Base-by-base conservation (phyloP, 2,888 invertebrate genomes). In the Ommatoiulus sabulosus region DNA sequence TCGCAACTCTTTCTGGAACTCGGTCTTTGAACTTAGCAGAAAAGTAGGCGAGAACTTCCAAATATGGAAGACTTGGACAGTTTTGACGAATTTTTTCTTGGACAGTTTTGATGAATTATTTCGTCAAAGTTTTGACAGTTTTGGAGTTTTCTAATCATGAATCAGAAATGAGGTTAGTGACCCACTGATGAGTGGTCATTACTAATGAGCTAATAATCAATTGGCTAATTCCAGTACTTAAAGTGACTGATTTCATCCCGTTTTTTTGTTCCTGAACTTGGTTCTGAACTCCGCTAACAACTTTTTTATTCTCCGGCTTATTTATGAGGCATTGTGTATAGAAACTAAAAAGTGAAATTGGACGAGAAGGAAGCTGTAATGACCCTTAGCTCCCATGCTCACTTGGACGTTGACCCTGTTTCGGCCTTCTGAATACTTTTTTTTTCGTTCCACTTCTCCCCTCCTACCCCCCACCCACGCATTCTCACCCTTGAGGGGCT, bases 341-440 rank as follows among this genome's bases (percentile, higher is more conserved):
- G 24, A 24, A 20, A 24, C 7, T 20, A 72, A 72, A 72, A 72
- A 72, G 72, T 72, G 72, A 72, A 72, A 72, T 72, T 72, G 72
- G 72, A 72, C 8, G 72, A 72, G 72, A 72, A 72, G 72, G 72
- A 72, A 72, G 24, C 72, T 24, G 7, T 72, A 72, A 72, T 72
- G 72, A 72, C 72, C 72, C 72, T 72, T 24, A 1, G 8, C 72
- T 72, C n/a, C 72, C 72, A 72, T 72, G 72, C 8, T 20, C 72
- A 24, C 24, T 72, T 72, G 72, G 72, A 72, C 72, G 72, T 72
- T 72, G 72, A 72, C 72, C 72, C 72, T 20, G 24, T 72, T 72
- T 72, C 72, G 72, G 72, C 72, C 72, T 72, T 72, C 72, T 72
- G 72, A 72, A n/a, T 72, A 20, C 15, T 52, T 52, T 72, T 24